These are phyloP conservation scores for Huso huso DNA, from an alignment of 2,797 vertebrate genomes.

Conservation along the genomic window DNA sequence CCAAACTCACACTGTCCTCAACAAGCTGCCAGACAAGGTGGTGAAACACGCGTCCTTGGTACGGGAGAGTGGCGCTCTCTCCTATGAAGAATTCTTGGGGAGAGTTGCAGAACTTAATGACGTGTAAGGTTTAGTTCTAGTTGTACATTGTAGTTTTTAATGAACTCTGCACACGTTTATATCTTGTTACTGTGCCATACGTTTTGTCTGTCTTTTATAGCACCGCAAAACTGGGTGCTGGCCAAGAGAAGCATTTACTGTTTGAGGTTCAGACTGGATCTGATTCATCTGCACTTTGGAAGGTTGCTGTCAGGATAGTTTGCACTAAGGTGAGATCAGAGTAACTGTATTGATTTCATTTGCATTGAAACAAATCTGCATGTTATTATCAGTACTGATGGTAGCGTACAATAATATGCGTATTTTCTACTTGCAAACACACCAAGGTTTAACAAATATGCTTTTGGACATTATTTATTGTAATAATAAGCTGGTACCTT, in stretches of 20 bases:
- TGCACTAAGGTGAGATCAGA: conserved; percentile 82
- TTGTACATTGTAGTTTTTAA: no score
- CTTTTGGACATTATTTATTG: no score
- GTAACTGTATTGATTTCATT: no score
- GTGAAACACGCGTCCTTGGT: conserved; percentile 78
- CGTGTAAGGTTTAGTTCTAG: conserved; percentile 65
- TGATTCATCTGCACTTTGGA: conserved; percentile 91
- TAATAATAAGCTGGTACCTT: no score
- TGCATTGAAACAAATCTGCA: no score
- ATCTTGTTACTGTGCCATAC: conserved; percentile 18
- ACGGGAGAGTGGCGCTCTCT: conserved; percentile 86
- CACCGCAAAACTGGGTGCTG: conserved; percentile 78
- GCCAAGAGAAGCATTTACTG: conserved; percentile 89
- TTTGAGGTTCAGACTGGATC: conserved; percentile 93
- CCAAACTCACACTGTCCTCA: conserved; percentile 73
- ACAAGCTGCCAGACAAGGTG: conserved; percentile 90
- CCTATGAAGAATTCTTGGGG: conserved; percentile 92
- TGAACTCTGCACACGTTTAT: no score
- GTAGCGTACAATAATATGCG: no score
- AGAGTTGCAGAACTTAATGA: conserved; percentile 92
- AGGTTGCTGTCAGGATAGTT: conserved; percentile 82
- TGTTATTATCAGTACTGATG: no score
- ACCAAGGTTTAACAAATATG: no score
- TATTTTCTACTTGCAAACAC: no score
- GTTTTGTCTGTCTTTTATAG: conserved; percentile 45